Conservation (phyloP, 2,888 invertebrate genomes). For the Cetonia aurata region DNA sequence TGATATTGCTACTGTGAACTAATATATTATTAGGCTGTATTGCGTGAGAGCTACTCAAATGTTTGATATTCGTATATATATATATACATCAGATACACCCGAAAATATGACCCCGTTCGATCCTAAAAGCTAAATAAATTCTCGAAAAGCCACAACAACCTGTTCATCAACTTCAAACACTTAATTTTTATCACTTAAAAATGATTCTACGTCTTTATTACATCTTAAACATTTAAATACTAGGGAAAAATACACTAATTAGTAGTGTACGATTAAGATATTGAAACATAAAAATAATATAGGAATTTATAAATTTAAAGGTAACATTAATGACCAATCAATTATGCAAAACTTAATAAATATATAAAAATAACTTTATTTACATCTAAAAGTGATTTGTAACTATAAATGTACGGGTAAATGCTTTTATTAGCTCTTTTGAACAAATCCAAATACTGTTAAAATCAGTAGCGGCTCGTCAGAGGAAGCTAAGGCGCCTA, state of each 20-base stretch:
- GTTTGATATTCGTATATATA: background rate
- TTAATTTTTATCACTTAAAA: background rate
- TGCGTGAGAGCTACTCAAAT: conserved; percentile 1
- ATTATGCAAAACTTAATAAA: too few species aligned
- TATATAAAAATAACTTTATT: too few species aligned
- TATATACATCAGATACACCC: conserved; percentile 1
- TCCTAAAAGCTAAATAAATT: conserved; percentile 23
- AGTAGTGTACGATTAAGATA: too few species aligned
- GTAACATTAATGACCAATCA: too few species aligned
- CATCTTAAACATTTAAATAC: conserved; percentile 8
- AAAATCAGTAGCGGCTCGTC: too few species aligned
- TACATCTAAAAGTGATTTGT: too few species aligned
- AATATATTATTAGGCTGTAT: conserved; percentile 25
- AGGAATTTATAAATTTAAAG: too few species aligned
- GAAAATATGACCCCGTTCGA: conserved; percentile 18
- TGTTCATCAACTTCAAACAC: conserved; percentile 10
- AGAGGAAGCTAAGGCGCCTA: too few species aligned
- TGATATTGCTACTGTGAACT: conserved; percentile 18
- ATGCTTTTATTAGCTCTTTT: too few species aligned
- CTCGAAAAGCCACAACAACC: conserved; percentile 7
- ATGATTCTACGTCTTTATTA: background rate
- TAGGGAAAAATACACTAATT: conserved; percentile 14
- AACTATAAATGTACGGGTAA: too few species aligned
- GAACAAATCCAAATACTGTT: too few species aligned
- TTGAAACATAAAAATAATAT: too few species aligned